Evolutionary conservation across 64 coral and sea anemone species (phyloP).

Genomic region (Dendrophyllia cribrosa): DNA sequence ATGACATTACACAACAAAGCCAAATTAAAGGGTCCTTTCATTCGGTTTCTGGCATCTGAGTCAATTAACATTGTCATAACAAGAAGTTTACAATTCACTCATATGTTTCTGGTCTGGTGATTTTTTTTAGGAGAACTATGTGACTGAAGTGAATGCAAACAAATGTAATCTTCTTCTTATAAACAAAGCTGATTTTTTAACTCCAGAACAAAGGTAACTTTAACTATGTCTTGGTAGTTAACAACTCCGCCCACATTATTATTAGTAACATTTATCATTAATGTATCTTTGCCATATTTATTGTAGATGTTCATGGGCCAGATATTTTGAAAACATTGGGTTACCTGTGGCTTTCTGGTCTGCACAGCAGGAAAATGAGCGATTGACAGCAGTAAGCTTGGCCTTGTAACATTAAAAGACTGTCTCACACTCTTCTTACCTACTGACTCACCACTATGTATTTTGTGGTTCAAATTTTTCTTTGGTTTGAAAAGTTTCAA

Average conservation of each 20-base stretch:
- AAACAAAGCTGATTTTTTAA: slow-evolving; percentile 95
- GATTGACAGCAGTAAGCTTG: slow-evolving; percentile 50
- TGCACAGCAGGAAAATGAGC: slow-evolving; percentile 84
- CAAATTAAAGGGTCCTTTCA: too few species aligned
- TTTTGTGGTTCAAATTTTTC: too few species aligned
- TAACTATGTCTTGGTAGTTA: background rate
- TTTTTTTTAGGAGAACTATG: slow-evolving; percentile 88
- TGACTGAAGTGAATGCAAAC: slow-evolving; percentile 71
- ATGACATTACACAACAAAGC: too few species aligned
- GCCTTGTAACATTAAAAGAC: too few species aligned
- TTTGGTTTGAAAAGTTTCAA: too few species aligned
- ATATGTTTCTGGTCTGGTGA: background rate
- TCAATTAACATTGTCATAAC: background rate
- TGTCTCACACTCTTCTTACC: too few species aligned
- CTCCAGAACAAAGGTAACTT: slow-evolving; percentile 80
- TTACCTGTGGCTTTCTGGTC: slow-evolving; percentile 85
- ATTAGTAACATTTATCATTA: background rate
- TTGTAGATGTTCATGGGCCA: slow-evolving; percentile 75
- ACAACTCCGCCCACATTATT: background rate
- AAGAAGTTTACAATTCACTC: background rate
- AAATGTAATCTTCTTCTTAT: slow-evolving; percentile 92
- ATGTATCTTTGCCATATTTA: background rate
- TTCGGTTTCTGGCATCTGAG: too few species aligned
- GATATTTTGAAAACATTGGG: slow-evolving; percentile 71
- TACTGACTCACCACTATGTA: too few species aligned